These are phyloP conservation scores for Hypena proboscidalis DNA, from an alignment of 2,888 invertebrate species.

Conservation along the genomic window DNA sequence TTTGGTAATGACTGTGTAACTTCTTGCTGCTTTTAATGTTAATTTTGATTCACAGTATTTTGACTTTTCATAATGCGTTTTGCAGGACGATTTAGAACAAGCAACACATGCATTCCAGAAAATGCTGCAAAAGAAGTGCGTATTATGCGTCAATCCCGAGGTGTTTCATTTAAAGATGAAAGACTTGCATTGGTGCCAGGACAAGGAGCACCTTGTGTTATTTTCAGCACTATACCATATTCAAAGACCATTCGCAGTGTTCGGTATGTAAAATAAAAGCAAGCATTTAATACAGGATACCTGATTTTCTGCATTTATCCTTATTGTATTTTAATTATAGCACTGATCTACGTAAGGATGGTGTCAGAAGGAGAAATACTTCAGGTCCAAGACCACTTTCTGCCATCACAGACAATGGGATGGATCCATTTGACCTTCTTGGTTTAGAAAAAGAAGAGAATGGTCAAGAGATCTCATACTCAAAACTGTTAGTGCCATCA, in stretches of 20 bases:
- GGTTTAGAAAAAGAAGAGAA: conserved; percentile 93
- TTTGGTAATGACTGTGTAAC: too few species aligned
- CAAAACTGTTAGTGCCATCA: conserved; percentile 92
- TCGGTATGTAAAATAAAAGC: conserved; percentile 74
- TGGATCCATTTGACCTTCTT: conserved; percentile 94
- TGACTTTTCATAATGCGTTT: conserved; percentile 2
- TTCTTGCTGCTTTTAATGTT: too few species aligned
- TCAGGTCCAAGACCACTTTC: conserved; percentile 94
- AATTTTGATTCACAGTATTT: conserved; percentile 2
- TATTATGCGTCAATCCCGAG: conserved; percentile 85
- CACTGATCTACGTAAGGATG: conserved; percentile 89
- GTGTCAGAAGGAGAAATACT: conserved; percentile 91
- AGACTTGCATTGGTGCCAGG: conserved; percentile 92
- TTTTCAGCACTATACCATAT: conserved; percentile 95
- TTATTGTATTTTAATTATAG: conserved; percentile 44
- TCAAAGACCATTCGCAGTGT: conserved; percentile 87
- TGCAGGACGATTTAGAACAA: conserved; percentile 80
- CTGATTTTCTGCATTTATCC: too few species aligned
- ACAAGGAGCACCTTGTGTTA: conserved; percentile 91
- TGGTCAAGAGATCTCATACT: conserved; percentile 97
- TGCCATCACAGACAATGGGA: conserved; percentile 91
- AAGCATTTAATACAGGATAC: too few species aligned
- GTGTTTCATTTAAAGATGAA: conserved; percentile 90
- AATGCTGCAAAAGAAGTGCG: conserved; percentile 84
- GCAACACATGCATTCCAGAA: conserved; percentile 83